Base-by-base conservation (phyloP, 2,888 invertebrate species). In the Watsonalla binaria region DNA sequence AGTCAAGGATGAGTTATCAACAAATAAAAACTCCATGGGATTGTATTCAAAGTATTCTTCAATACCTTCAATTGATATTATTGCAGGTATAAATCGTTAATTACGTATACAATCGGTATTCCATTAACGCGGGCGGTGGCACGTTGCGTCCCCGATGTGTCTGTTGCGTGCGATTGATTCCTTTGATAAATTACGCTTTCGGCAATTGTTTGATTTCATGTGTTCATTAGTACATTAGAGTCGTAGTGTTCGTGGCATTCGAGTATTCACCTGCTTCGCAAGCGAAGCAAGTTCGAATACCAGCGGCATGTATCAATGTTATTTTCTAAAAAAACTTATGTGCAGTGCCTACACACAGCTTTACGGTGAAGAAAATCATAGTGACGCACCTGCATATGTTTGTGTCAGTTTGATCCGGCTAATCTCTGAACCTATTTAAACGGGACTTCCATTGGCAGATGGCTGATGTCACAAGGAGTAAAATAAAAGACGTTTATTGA, bases 121-220 rank as follows among this genome's bases (percentile, higher is more conserved):
- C 48, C 13, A 52, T 53, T 48, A 48, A 15, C 34, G 49, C 34
- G 11, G 49, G 37, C 49, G 37, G 39, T 15, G 34, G 48, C 48
- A 37, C 49, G 49, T 49, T 65, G 65, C 68, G 72, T 68, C 64
- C 70, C 72, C 69, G 62, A 73, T 75, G 72, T 62, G 70, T 66
- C 63, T 52, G 52, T 70, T 67, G 70, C 70, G 60, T 63, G 70
- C 60, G 59, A 68, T 62, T 61, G 61, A 52, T 60, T 60, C 58
- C 37, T 47, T 54, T 66, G 60, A 63, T 66, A 56, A 59, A 55
- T 52, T 57, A 42, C 52, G 54, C 59, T 60, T 49, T 49, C 39
- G 49, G 49, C 49, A 49, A 49, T 37, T 35, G 14, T 39, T 49
- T 14, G 49, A 15, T 37, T 49, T 49, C 14, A 42, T 42, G 8